A percentile compares a stretch with the other conserved stretches of the same genome.
Evolutionary conservation across 1,140 invertebrate genomes (phyloP).

Genomic region (Belonocnema kinseyi): DNA sequence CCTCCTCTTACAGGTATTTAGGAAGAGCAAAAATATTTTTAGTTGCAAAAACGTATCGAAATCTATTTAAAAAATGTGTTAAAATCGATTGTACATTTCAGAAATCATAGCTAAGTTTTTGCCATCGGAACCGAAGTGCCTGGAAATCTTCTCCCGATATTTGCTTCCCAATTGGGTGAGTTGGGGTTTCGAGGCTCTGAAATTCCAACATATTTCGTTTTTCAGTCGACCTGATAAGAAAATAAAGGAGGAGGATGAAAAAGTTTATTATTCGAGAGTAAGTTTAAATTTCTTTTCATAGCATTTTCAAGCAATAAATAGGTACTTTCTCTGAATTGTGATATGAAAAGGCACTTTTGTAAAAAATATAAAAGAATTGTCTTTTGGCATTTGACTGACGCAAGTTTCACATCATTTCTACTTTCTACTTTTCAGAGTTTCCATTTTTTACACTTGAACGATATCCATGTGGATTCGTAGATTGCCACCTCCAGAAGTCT

Average conservation of each 20-base stretch:
- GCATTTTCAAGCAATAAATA: neutral
- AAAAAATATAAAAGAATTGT: neutral
- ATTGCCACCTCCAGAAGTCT: slow-evolving; percentile 94
- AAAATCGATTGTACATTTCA: slow-evolving; percentile 56
- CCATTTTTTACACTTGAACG: slow-evolving; percentile 60
- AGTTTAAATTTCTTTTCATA: neutral
- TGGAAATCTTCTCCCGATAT: slow-evolving; percentile 94
- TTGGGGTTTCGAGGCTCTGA: slow-evolving; percentile 89
- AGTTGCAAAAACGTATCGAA: slow-evolving; percentile 27
- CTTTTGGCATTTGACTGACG: slow-evolving; percentile 17
- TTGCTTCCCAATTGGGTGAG: slow-evolving; percentile 89
- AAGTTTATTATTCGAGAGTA: neutral
- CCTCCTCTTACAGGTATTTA: slow-evolving; percentile 81
- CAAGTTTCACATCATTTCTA: neutral
- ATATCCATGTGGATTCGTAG: slow-evolving; percentile 88
- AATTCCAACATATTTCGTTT: slow-evolving; percentile 81
- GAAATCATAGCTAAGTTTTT: slow-evolving; percentile 81
- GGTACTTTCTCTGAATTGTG: too few relatives aligned
- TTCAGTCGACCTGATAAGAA: slow-evolving; percentile 33
- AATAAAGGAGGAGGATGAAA: neutral
- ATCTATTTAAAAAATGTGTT: slow-evolving; percentile 39
- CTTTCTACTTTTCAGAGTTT: slow-evolving; percentile 31
- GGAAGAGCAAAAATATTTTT: slow-evolving; percentile 16
- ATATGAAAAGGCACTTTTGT: neutral
- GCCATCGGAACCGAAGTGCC: slow-evolving; percentile 78